phyloP scores from a whole-genome alignment of 2,888 invertebrate species.

The Tetrapedia diversipes region DNA sequence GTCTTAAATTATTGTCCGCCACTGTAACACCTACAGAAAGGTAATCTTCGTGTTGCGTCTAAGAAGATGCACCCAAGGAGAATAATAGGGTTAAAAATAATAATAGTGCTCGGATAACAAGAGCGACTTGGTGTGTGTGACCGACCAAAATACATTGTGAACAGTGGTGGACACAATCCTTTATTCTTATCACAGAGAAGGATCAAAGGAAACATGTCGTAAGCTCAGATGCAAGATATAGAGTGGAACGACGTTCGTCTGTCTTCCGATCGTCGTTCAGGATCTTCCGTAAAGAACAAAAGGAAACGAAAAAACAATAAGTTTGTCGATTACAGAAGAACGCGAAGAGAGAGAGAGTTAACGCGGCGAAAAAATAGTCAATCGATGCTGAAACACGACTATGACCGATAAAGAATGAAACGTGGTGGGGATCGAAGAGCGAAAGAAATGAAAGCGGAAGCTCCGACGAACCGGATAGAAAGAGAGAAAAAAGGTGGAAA shows the following conservation, averaged over 20 bases:
- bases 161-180: neutral
- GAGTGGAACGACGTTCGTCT: slow-evolving; percentile 14
- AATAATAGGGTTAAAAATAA: neutral
- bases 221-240: slow-evolving; percentile 32
- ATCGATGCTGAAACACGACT: too few species aligned
- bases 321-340: too few species aligned
- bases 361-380: too few species aligned
- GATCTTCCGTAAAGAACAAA: neutral
- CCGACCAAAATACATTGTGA: slow-evolving; percentile 12
- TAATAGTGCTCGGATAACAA: slow-evolving; percentile 4
- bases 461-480: too few species aligned
- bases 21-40: too few species aligned
- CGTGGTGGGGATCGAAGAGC: too few species aligned
- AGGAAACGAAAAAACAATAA: neutral
- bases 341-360: too few species aligned
- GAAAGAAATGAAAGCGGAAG: too few species aligned
- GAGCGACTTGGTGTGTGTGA: slow-evolving; percentile 12
- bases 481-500: neutral
- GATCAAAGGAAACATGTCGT: slow-evolving; percentile 2
- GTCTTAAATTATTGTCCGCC: too few species aligned
- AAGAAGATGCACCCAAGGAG: neutral
- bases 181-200: slow-evolving; percentile 16
- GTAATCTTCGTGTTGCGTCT: too few species aligned
- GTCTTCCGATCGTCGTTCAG: neutral
- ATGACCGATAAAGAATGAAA: too few species aligned